Base-by-base conservation (phyloP, 1,140 invertebrate species). In the Drosophila albomicans region DNA sequence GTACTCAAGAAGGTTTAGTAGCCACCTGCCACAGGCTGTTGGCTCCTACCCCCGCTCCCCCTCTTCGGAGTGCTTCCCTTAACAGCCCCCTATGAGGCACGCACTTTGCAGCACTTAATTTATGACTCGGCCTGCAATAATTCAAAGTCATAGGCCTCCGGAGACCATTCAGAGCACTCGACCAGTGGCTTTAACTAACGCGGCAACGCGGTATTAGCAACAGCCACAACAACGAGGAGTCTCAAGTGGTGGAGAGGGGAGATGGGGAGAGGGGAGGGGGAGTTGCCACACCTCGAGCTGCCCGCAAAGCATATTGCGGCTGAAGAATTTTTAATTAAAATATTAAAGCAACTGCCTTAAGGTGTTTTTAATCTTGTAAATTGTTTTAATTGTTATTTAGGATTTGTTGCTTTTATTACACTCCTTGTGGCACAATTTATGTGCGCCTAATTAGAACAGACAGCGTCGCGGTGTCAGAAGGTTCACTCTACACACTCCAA, bases 301-400 rank as follows among this genome's bases (percentile, higher is more conserved):
- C 48, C 66, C 51, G 43, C 49, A 15, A 38, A 43, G 77, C 77
- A 73, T 75, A 73, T 80, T 71, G 81, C 10, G 75, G 75, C 85
- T 68, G 57, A 79, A 71, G 85, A 88, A 88, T 88, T 88, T 88
- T 88, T 88, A 88, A 88, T 88, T 88, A 88, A 89, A 88, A 89
- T 89, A 88, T 88, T 88, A 89, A 88, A 89, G 86, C 85, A 85
- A 79, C 65, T 20, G 70, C 85, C 79, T 75, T 65, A 76, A 89
- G 85, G 85, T 89, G 85, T 89, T 89, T 89, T 89, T 89, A 89
- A 89, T 89, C 85, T 89, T 89, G 85, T 62, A 85, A 90, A 89
- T 89, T 89, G 85, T 81, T 89, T 90, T 89, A 89, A 90, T 89
- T 89, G 85, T 89, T 89, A 89, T 89, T 89, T 89, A 89, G 85